phyloP scores from a whole-genome alignment of 2,113 vertebrate genomes.

The Psephotus haematonotus region DNA sequence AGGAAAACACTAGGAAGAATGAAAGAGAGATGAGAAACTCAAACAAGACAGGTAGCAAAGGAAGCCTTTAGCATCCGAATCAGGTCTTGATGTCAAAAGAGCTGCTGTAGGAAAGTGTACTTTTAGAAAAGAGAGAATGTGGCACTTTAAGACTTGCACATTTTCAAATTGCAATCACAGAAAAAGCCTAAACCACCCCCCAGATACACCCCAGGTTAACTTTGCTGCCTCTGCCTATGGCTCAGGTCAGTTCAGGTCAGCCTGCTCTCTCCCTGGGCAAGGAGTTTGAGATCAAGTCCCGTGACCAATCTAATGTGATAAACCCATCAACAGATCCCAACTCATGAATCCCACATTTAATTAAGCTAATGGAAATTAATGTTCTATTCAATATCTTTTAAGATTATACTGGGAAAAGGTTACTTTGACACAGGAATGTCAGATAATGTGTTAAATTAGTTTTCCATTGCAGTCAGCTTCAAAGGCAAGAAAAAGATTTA shows the following conservation, averaged over 20 bases:
- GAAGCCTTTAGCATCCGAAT: not conserved
- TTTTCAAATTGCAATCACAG: not conserved
- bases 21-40: not conserved
- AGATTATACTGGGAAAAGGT: not conserved
- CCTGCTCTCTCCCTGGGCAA: not conserved
- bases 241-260: not conserved
- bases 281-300: not conserved
- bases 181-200: not conserved
- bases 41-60: not conserved
- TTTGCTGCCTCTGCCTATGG: not conserved
- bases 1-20: not conserved
- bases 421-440: not conserved
- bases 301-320: not conserved
- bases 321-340: not conserved
- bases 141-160: not conserved
- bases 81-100: not conserved
- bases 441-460: not conserved
- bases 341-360: not conserved
- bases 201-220: not conserved
- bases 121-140: not conserved
- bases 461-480: not conserved
- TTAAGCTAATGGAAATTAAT: not conserved
- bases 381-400: not conserved
- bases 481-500: constrained; percentile 38
- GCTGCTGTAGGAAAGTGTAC: not conserved